phyloP scores from a whole-genome alignment of 2,113 vertebrate species.

The Microcebus murinus region DNA sequence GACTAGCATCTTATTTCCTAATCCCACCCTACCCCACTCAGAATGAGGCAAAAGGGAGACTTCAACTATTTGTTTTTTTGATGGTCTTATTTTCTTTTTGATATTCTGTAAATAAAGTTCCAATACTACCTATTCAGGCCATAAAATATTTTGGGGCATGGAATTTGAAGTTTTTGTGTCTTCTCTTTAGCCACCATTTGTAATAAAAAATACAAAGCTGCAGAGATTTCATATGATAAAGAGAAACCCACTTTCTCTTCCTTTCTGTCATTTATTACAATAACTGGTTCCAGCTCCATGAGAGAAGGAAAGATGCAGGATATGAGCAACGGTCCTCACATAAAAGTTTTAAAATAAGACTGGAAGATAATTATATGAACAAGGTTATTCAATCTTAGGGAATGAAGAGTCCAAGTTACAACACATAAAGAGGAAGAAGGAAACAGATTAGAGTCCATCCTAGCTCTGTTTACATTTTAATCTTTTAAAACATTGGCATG shows the following conservation, averaged over 20 bases:
- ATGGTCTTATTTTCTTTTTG: background rate
- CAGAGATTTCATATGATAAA: background rate
- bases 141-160: background rate
- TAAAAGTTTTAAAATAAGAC: background rate
- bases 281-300: background rate
- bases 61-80: background rate
- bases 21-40: background rate
- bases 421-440: background rate
- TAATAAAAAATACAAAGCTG: slow-evolving; percentile 28
- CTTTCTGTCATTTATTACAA: slow-evolving; percentile 4
- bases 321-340: background rate
- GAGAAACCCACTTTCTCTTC: background rate
- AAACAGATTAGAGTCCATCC: background rate
- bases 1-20: background rate
- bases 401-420: slow-evolving; percentile 13
- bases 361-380: background rate
- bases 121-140: background rate
- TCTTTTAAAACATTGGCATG: background rate
- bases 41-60: background rate
- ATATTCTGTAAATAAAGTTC: background rate
- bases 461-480: background rate
- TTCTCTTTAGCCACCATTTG: background rate
- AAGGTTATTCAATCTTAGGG: background rate
- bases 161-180: background rate
- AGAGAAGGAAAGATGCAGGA: background rate